Conservation (phyloP, 2,888 invertebrate species). For the Orthosia gracilis region DNA sequence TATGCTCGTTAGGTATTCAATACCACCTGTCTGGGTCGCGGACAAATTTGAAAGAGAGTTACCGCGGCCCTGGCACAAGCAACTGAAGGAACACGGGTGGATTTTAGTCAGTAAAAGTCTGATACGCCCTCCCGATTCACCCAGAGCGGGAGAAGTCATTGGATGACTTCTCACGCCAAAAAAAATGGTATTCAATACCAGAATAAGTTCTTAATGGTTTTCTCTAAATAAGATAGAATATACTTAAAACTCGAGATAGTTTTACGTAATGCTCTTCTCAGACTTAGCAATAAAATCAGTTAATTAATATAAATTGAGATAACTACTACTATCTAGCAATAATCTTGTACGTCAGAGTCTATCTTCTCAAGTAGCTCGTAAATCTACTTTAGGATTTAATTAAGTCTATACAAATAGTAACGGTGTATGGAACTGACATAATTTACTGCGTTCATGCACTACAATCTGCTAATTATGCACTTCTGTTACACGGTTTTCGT, state of each 20-base stretch:
- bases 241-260: not conserved
- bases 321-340: conserved; percentile 38
- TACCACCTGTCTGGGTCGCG: no score
- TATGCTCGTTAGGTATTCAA: no score
- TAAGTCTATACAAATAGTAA: conserved; percentile 58
- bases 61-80: no score
- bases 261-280: not conserved
- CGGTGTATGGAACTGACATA: conserved; percentile 49
- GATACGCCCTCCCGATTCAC: no score
- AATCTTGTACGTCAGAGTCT: conserved; percentile 52
- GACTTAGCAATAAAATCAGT: conserved; percentile 18
- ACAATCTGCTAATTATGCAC: conserved; percentile 35
- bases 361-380: conserved; percentile 47
- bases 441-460: conserved; percentile 50
- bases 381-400: conserved; percentile 56
- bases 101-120: no score
- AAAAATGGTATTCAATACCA: no score
- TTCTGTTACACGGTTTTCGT: conserved; percentile 48
- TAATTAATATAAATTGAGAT: conserved; percentile 46
- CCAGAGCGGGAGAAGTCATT: no score
- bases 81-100: no score
- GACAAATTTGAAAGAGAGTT: no score
- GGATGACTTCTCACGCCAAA: no score
- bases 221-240: not conserved
- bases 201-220: no score